These are phyloP conservation scores for Tragelaphus oryx DNA, from an alignment of 2,797 vertebrate genomes.

Conservation along the genomic window DNA sequence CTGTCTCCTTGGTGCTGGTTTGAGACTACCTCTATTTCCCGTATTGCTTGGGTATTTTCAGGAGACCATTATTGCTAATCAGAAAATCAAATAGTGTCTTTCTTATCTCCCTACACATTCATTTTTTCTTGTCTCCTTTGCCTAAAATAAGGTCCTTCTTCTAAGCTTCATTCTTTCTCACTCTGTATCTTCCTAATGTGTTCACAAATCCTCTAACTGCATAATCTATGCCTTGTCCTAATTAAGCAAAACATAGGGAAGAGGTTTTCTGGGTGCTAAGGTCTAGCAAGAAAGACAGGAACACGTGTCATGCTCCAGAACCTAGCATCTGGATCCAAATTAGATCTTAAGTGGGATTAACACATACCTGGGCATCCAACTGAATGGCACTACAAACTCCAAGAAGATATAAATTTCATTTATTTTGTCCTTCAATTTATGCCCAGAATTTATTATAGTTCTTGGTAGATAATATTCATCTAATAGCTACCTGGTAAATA, in stretches of 20 bases:
- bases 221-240: neutral
- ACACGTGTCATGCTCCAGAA: neutral
- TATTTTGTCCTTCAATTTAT: neutral
- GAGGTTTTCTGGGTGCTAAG: neutral
- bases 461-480: neutral
- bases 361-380: neutral
- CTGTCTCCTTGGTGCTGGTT: neutral
- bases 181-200: neutral
- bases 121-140: neutral
- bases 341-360: neutral
- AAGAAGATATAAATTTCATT: neutral
- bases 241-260: neutral
- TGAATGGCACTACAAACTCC: neutral
- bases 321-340: neutral
- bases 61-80: neutral
- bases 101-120: neutral
- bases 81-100: neutral
- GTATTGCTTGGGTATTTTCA: neutral
- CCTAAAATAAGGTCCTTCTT: neutral
- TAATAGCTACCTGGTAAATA: neutral
- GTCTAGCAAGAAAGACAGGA: neutral
- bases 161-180: neutral
- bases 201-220: neutral
- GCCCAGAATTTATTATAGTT: neutral
- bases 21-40: neutral